Base-by-base conservation (phyloP, 2,888 invertebrate species). In the Thelaira solivaga region DNA sequence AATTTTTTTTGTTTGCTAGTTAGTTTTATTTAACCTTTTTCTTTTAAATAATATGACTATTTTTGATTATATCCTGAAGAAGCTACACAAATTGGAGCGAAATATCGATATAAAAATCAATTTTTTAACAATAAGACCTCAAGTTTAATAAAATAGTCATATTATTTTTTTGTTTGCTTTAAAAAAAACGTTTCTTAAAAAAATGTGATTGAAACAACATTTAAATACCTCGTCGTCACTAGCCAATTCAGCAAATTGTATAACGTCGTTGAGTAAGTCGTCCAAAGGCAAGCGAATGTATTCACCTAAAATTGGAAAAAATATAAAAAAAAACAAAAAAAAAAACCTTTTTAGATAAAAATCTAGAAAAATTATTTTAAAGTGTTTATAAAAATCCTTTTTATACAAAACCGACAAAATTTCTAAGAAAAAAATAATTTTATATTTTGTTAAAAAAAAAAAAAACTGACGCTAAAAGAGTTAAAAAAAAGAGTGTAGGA, bases 261-360 rank as follows among this genome's bases (percentile, higher is more conserved):
- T 82, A 80, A 88, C 89, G 85, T 89, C 89, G 83, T 89, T 86
- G 71, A 89, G 83, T 80, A 89, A 82, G 69, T 88, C 88, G 84
- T 88, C 88, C 83, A 88, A 81, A 13, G 89, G 88, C 76, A 88
- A 83, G 67, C 88, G 88, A 62, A 88, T 88, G 80, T 88, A 88
- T 87, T 88, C 88, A 85, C 88, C 88, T 88, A 80, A 71, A 84
- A 82, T 61, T 77, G 68, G 31, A 68, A 71, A 69, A 49, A 26
- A n/a, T n/a, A n/a, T n/a, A n/a, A n/a, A n/a, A n/a, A n/a, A n/a
- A n/a, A n/a, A n/a, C n/a, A 39, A 7, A 55, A n/a, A 49, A 53
- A 49, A 34, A 36, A 51, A 43, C 7, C 29, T 22, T 26, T 55
- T 73, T 65, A 69, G 72, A 76, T 80, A 73, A 73, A 67, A 61